These are phyloP conservation scores for Rousettus madagascariensis DNA, from an alignment of 2,797 vertebrate species.

Conservation along the genomic window DNA sequence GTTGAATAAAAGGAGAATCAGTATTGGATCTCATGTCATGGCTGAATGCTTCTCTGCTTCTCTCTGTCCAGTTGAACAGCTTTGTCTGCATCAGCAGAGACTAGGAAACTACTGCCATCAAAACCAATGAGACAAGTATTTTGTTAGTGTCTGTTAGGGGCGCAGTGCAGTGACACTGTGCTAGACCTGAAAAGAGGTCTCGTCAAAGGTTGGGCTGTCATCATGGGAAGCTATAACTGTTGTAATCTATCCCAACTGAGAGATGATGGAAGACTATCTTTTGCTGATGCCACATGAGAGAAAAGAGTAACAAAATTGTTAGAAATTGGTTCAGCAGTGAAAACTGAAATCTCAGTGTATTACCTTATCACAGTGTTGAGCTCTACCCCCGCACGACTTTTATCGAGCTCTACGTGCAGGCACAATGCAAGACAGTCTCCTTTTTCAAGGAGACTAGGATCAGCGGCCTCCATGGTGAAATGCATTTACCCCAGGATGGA, in stretches of 20 bases:
- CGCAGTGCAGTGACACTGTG: not conserved
- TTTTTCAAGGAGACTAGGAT: not conserved
- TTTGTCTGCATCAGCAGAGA: constrained; percentile 55
- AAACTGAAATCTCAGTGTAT: constrained; percentile 4
- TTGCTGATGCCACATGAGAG: not conserved
- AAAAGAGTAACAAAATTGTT: not conserved
- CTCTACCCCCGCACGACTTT: not conserved
- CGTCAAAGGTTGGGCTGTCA: not conserved
- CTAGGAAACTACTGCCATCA: not conserved
- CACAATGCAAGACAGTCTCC: not conserved
- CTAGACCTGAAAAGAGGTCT: constrained; percentile 4
- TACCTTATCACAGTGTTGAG: not conserved
- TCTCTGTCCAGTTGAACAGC: constrained; percentile 44
- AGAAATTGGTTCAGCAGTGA: constrained; percentile 25
- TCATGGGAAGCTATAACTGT: not conserved
- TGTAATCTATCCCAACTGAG: not conserved
- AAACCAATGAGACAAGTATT: constrained; percentile 46
- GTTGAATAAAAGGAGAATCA: constrained; percentile 18
- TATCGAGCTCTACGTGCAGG: not conserved
- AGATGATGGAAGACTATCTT: not conserved
- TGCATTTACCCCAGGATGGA: not conserved
- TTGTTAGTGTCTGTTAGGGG: not conserved
- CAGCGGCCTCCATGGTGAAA: not conserved
- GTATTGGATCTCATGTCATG: constrained; percentile 29
- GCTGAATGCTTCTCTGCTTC: constrained; percentile 56